These are phyloP conservation scores for Chironomus tentans DNA, from an alignment of 2,888 invertebrate species.

Conservation along the genomic window DNA sequence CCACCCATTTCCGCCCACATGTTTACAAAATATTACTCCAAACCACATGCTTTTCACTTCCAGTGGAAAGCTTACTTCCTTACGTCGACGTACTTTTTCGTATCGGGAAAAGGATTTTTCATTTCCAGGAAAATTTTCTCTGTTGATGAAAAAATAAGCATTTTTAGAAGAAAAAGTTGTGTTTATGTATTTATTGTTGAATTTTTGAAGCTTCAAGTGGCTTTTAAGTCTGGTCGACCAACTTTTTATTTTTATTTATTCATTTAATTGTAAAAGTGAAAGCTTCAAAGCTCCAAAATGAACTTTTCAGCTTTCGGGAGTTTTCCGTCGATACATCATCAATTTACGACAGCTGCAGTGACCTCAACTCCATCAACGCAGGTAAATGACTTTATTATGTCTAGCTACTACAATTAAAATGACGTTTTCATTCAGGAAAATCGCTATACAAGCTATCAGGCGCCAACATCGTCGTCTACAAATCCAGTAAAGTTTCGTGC, in stretches of 20 bases:
- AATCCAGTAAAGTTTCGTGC: constrained; percentile 18
- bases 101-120: background rate
- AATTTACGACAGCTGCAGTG: constrained; percentile 1
- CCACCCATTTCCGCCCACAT: background rate
- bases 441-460: constrained; percentile 15
- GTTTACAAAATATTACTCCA: background rate
- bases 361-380: constrained; percentile 5
- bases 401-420: background rate
- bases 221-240: too few species aligned
- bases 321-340: constrained; percentile 34
- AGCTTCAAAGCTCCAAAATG: background rate
- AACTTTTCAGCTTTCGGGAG: constrained; percentile 77
- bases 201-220: background rate
- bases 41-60: background rate
- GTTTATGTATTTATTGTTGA: background rate
- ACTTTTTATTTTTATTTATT: too few species aligned
- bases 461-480: background rate
- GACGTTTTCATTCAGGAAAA: background rate
- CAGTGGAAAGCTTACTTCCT: background rate
- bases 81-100: background rate
- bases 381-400: background rate
- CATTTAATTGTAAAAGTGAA: background rate
- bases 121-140: background rate
- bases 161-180: background rate
- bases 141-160: background rate